Evolutionary conservation across 2,113 vertebrate species (phyloP).

Genomic region (Willisornis vidua): DNA sequence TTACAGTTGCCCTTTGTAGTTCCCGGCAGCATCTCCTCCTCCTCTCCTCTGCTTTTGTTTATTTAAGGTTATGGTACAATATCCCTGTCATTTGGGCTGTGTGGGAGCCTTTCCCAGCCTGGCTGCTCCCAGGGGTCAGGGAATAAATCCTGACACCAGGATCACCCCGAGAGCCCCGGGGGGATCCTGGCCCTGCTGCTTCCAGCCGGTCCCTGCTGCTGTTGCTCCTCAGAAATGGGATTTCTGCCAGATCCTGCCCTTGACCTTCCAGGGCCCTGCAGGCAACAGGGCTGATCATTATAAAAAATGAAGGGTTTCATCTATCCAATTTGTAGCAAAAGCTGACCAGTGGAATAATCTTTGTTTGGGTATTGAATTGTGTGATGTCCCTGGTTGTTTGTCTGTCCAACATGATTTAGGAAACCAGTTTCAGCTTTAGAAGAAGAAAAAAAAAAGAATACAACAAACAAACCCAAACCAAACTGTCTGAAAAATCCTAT

Average conservation of each 20-base stretch:
- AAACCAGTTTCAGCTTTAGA: not conserved
- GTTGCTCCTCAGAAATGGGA: not conserved
- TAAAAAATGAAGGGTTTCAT: not conserved
- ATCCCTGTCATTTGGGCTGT: not conserved
- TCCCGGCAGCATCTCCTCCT: slow-evolving; percentile 26
- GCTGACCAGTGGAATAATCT: not conserved
- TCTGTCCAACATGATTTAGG: slow-evolving; percentile 6
- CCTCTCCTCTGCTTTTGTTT: slow-evolving; percentile 8
- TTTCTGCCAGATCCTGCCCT: not conserved
- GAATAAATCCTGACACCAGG: not conserved
- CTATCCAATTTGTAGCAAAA: not conserved
- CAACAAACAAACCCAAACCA: slow-evolving; percentile 16
- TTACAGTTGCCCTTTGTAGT: slow-evolving; percentile 33
- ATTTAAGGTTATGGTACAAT: slow-evolving; percentile 16
- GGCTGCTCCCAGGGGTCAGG: not conserved
- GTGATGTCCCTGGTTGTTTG: not conserved
- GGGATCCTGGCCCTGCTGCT: not conserved
- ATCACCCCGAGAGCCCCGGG: not conserved
- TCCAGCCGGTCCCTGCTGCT: not conserved
- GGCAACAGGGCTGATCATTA: not conserved
- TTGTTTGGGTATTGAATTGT: not conserved
- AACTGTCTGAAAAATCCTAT: slow-evolving; percentile 14
- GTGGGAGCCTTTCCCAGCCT: not conserved
- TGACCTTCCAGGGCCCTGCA: not conserved
- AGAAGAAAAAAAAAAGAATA: not conserved